Evolutionary conservation across 2,888 invertebrate genomes (phyloP), one percentile per base, ranked within the genome.

Genomic region (Acronicta aceris): DNA sequence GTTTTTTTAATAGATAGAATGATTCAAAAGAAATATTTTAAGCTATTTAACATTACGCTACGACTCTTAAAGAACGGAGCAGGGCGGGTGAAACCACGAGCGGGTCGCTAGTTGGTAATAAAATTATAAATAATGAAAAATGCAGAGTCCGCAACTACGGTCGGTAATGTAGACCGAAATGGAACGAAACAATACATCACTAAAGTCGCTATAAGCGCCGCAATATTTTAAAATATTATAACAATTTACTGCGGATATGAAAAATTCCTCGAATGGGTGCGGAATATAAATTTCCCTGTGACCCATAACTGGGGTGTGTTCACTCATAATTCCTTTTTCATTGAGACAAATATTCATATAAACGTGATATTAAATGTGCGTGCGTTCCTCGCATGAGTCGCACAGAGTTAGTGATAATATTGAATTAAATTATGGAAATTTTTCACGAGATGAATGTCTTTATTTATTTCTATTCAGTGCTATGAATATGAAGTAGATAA

Each of bases 321-420:
- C 79, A 69, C 81, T 86, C 90, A 86, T 93, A 93, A 93, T 92
- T 91, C 89, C 87, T 82, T 90, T 93, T 93, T 91, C 91, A 92
- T 93, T 93, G 93, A 93, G 92, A 93, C 93, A 92, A 94, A 94
- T 93, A 92, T 91, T 89, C 91, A 88, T 90, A 90, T 88, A 88
- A 89, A 68, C 60, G 71, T 86, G 81, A 82, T 88, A 87, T 88
- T 87, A 89, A 80, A 79, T 71, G 78, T 74, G 83, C 81, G 89
- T 88, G 89, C 88, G 86, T 89, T 87, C 83, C 68, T 75, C 62
- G 85, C 79, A 82, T 86, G 78, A 84, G 82, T 83, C 85, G 82
- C 81, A 85, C 78, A 76, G 82, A 82, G 78, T 81, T 83, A 87
- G 85, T 86, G 78, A 79, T 83, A 82, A 81, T 83, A 80, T 71